Evolutionary conservation across 2,888 invertebrate species (phyloP).

Genomic region (Caenorhabditis virilis): DNA sequence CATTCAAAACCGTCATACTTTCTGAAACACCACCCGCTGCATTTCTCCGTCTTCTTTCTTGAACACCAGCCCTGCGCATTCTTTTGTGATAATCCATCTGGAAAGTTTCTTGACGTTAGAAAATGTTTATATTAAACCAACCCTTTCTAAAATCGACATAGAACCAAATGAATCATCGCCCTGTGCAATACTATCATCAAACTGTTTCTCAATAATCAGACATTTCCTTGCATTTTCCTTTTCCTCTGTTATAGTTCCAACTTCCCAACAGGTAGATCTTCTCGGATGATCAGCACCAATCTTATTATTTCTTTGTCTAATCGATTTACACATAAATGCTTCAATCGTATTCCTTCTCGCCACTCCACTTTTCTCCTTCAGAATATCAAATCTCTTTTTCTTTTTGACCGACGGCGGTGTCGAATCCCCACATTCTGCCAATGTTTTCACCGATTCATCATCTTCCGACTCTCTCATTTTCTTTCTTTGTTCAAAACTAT

Average conservation of each 20-base stretch:
- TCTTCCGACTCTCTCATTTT: not conserved
- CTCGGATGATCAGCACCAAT: constrained; percentile 1
- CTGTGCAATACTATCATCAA: constrained; percentile 3
- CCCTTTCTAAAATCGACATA: constrained; percentile 21
- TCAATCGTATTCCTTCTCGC: constrained; percentile 20
- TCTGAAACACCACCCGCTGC: constrained; percentile 9
- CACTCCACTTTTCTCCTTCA: not conserved
- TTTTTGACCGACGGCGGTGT: constrained; percentile 15
- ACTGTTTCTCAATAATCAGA: constrained; percentile 3
- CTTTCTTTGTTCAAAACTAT: constrained; percentile 9
- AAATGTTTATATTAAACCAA: not conserved
- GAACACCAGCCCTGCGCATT: constrained; percentile 11
- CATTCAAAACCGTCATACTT: constrained; percentile 26
- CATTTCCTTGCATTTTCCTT: constrained; percentile 16
- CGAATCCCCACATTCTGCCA: not conserved
- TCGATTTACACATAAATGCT: not conserved
- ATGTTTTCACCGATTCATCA: not conserved
- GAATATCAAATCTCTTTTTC: constrained; percentile 3
- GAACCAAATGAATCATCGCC: not conserved
- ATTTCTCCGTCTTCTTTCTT: constrained; percentile 6
- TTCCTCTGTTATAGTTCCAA: constrained; percentile 19
- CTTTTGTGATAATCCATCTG: constrained; percentile 25
- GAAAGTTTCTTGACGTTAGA: not conserved
- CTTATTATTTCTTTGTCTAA: not conserved
- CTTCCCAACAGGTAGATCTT: constrained; percentile 30